Percentiles rank a stretch among this genome's conserved stretches.
Conservation (phyloP, 1,140 invertebrate genomes). For the Nomia melanderi region DNA sequence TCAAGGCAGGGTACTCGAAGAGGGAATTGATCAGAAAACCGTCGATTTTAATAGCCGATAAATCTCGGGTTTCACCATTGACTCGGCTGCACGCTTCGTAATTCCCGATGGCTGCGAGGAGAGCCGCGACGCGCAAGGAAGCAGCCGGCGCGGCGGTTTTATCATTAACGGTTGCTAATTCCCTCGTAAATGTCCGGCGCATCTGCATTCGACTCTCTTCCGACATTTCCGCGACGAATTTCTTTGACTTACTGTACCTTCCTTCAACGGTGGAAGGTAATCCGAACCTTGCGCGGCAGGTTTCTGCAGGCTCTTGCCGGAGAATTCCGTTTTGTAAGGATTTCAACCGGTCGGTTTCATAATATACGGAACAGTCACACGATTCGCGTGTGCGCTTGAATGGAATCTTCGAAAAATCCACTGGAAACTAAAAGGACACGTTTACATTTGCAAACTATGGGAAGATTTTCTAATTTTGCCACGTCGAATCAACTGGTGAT, state of each 20-base stretch:
- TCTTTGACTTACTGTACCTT: not conserved
- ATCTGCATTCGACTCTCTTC: not conserved
- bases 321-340: too few species aligned
- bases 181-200: conserved; percentile 33
- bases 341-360: too few species aligned
- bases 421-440: too few species aligned
- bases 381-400: too few species aligned
- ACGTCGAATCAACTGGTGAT: too few species aligned
- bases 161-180: conserved; percentile 49
- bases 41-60: conserved; percentile 52
- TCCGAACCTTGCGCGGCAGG: not conserved
- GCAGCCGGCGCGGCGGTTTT: conserved; percentile 27
- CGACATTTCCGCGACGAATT: conserved; percentile 5
- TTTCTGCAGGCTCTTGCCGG: not conserved
- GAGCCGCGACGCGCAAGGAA: conserved; percentile 31
- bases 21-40: conserved; percentile 52
- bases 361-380: too few species aligned
- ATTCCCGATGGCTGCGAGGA: not conserved
- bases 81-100: conserved; percentile 32
- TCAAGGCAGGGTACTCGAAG: conserved; percentile 32
- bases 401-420: too few species aligned
- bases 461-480: too few species aligned
- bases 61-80: conserved; percentile 44
- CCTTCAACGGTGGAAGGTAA: not conserved
- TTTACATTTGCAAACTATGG: too few species aligned